Base-by-base conservation (phyloP, 2,888 invertebrate genomes). In the Helicoverpa assulta region DNA sequence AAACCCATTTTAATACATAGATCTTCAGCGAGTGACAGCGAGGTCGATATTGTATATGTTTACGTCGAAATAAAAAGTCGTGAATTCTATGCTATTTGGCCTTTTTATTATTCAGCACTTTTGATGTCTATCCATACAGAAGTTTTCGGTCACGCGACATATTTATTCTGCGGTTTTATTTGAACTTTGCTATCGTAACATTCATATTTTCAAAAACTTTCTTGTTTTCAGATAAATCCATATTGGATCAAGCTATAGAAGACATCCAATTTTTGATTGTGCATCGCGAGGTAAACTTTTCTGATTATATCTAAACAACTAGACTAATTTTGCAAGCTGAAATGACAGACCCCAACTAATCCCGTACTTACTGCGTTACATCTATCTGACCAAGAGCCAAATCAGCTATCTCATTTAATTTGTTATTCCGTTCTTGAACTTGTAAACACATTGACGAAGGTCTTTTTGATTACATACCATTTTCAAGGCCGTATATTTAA, bases 181-280 rank as follows among this genome's bases (percentile, higher is more conserved):
- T 67, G 66, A 59, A 69, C 54, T 73, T 67, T 33, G 56, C 72
- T 70, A 71, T 80, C 61, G 50, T 50, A 58, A 52, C 56, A 55
- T 68, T 74, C 65, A 64, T 73, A 53, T 62, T 64, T 33, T 26
- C 21, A 64, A 70, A 21, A 51, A 50, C 47, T 26, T 33, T 74
- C 2, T 18, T 76, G 64, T 79, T 96, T 96, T 56, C 95, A 98
- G 97, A 97, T 94, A 97, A 97, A 91, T 95, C 96, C 26, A 96
- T 97, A 77, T 91, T 98, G 79, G 96, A 96, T 70, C 96, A 97
- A 89, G 96, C 97, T 0, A 93, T 97, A 68, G 96, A 96, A 40
- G 97, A 97, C 80, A 93, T 96, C 12, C 92, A 94, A 53, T 97
- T 97, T 86, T 97, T 97, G 90, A 88, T 89, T 5, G 88, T 94